phyloP scores from a whole-genome alignment of 2,113 vertebrate genomes.

The Indri indri region DNA sequence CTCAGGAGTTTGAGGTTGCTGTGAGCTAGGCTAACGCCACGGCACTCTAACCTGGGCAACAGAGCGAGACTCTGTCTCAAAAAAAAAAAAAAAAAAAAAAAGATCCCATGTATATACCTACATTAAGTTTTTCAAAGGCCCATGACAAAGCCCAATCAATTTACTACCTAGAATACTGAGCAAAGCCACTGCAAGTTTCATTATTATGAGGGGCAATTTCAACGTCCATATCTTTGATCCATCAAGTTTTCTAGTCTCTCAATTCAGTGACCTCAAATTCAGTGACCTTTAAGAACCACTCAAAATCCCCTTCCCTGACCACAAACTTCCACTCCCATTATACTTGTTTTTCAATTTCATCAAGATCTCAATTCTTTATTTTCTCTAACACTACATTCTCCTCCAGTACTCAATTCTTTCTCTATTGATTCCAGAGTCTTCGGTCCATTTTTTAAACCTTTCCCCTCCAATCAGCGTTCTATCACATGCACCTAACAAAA shows the following conservation, averaged over 20 bases:
- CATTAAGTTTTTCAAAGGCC: neutral
- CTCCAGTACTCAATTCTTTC: slow-evolving; percentile 1
- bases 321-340: neutral
- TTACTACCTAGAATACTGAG: neutral
- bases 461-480: neutral
- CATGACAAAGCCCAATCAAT: neutral
- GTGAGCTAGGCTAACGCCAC: too few species aligned
- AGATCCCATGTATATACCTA: neutral
- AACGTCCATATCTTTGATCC: neutral
- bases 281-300: neutral
- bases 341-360: neutral
- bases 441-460: neutral
- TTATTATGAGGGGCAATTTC: neutral
- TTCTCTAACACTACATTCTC: neutral
- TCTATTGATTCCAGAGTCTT: neutral
- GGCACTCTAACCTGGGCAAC: too few species aligned
- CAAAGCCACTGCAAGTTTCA: neutral
- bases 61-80: too few species aligned
- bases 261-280: neutral
- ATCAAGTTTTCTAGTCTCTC: neutral
- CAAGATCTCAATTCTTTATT: slow-evolving; percentile 5
- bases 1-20: too few species aligned
- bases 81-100: too few species aligned
- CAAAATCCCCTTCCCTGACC: neutral
- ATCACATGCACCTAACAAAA: neutral